Percentiles rank a stretch among this genome's conserved stretches.
phyloP scores from a whole-genome alignment of 2,888 invertebrate genomes.

The Parnassius mnemosyne region DNA sequence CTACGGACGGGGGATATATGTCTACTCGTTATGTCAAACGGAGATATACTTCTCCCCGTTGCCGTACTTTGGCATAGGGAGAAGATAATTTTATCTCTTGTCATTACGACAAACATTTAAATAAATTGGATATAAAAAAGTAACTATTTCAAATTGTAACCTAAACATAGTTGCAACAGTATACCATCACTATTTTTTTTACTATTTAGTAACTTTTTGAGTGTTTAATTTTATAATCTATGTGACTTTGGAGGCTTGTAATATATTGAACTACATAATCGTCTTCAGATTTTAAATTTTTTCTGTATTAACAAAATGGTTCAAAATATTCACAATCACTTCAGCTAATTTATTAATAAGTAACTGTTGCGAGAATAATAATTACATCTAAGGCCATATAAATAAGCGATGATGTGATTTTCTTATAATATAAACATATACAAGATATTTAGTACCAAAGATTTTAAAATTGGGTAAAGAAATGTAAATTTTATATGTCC shows the following conservation, averaged over 20 bases:
- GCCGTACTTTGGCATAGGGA: too few species aligned
- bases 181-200: neutral
- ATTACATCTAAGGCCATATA: conserved; percentile 31
- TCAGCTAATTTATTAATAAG: neutral
- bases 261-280: neutral
- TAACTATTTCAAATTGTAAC: too few species aligned
- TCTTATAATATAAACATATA: conserved; percentile 20
- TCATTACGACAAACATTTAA: too few species aligned
- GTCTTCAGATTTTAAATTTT: conserved; percentile 17
- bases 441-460: conserved; percentile 50
- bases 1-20: too few species aligned
- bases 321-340: neutral
- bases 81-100: too few species aligned
- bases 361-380: conserved; percentile 1
- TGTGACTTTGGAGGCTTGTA: neutral
- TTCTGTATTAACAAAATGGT: neutral
- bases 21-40: too few species aligned
- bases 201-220: neutral
- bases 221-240: neutral
- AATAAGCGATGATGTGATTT: conserved; percentile 41
- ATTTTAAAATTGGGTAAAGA: conserved; percentile 45
- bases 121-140: too few species aligned
- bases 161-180: too few species aligned
- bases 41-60: too few species aligned
- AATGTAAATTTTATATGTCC: conserved; percentile 1